Percentiles rank a stretch among this genome's conserved stretches.
Evolutionary conservation across 2,888 invertebrate species (phyloP).

Genomic region (Apantesis nais): DNA sequence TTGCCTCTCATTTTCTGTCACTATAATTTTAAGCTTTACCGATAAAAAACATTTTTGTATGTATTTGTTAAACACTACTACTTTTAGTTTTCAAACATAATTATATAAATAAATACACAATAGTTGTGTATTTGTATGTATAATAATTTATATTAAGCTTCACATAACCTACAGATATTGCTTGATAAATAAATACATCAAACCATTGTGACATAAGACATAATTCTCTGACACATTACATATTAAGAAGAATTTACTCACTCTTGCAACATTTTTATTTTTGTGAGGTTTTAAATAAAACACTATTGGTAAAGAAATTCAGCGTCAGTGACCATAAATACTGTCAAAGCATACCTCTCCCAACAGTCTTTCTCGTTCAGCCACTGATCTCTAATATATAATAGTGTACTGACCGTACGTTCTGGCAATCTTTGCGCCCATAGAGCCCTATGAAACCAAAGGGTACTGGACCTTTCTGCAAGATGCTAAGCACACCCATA

Average conservation of each 20-base stretch:
- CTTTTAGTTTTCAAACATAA: constrained; percentile 48
- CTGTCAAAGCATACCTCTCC: not conserved
- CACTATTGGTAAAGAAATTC: not conserved
- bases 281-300: constrained; percentile 1
- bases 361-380: not conserved
- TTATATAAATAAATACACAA: constrained; percentile 28
- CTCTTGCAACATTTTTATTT: not conserved
- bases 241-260: constrained; percentile 7
- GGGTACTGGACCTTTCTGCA: not conserved
- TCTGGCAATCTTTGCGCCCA: not conserved
- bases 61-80: constrained; percentile 18
- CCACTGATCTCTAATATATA: not conserved
- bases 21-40: constrained; percentile 55
- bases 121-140: constrained; percentile 16
- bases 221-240: not conserved
- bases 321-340: not conserved
- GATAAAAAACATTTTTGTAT: constrained; percentile 16
- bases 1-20: constrained; percentile 62
- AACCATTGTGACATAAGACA: constrained; percentile 21
- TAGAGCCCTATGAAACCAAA: not conserved
- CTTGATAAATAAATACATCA: constrained; percentile 14
- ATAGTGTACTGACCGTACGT: not conserved
- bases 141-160: constrained; percentile 18
- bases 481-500: not conserved
- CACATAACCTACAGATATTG: constrained; percentile 29